Evolutionary conservation across 23 tunicate species (phyloP).

Genomic region (Diplosoma virens): DNA sequence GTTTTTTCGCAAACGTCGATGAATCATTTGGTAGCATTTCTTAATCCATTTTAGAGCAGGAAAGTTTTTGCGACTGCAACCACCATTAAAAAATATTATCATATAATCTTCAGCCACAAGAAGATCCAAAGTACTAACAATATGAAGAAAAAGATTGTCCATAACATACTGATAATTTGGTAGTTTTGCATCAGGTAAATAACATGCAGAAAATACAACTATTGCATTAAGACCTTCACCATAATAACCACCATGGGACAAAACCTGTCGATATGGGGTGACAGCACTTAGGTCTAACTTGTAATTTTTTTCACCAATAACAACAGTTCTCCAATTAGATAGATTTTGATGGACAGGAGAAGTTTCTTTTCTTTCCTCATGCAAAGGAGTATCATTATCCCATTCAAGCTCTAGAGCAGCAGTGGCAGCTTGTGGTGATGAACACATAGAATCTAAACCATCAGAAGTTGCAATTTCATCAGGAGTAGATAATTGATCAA

Average conservation of each 20-base stretch:
- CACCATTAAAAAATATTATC: slow-evolving; percentile 92
- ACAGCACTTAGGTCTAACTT: slow-evolving; percentile 74
- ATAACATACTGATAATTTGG: slow-evolving; percentile 72
- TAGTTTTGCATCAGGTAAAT: slow-evolving; percentile 58
- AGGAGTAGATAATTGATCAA: slow-evolving; percentile 71
- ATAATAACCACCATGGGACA: slow-evolving; percentile 94
- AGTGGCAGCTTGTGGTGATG: slow-evolving; percentile 34
- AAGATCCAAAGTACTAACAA: slow-evolving; percentile 85
- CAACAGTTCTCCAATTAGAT: slow-evolving; percentile 81
- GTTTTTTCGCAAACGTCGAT: slow-evolving; percentile 83
- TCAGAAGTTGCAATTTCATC: slow-evolving; percentile 51
- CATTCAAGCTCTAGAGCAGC: slow-evolving; percentile 88
- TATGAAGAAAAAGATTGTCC: slow-evolving; percentile 87
- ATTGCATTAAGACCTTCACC: slow-evolving; percentile 95
- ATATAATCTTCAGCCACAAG: slow-evolving; percentile 92
- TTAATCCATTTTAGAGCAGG: slow-evolving; percentile 81
- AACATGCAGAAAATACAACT: slow-evolving; percentile 95
- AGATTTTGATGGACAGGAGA: slow-evolving; percentile 9
- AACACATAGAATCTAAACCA: background rate
- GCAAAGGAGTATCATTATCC: slow-evolving; percentile 87
- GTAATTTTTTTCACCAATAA: slow-evolving; percentile 72
- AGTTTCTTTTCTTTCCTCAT: slow-evolving; percentile 6
- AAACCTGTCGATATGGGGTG: slow-evolving; percentile 77
- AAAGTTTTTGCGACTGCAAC: slow-evolving; percentile 70
- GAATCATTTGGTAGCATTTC: slow-evolving; percentile 87